Evolutionary conservation across 2,113 vertebrate genomes (phyloP), one percentile per base, ranked within the genome.

Genomic region (Brevimyrus niger): DNA sequence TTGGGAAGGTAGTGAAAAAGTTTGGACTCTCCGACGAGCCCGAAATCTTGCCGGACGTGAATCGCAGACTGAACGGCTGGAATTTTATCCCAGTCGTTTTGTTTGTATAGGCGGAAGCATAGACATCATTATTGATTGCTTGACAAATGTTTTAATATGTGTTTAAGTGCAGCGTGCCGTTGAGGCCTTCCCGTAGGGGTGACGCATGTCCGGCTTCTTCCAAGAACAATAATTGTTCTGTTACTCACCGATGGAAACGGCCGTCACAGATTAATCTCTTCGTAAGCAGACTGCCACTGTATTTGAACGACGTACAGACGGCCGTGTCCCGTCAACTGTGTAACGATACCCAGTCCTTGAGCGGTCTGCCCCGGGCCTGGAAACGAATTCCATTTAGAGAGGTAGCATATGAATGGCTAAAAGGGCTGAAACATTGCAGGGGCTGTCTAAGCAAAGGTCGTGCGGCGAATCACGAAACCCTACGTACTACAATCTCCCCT

Each of bases 141-240:
- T 35, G 35, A 80, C 31, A 38, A 19, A 80, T 80, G 31, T 84
- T 84, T 84, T 47, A 84, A 84, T 84, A 9, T 53, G 48, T 48
- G n/a, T 35, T 27, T 35, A 87, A 35, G 27, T 35, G 11, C 27
- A 35, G 50, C 13, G 4, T 87, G 47, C 48, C 2, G 48, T 84
- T 84, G 9, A 84, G 42, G 44, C 23, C 23, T 84, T 23, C 2
- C 48, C 0, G 9, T 86, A n/a, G 85, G 85, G 53, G 85, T 86
- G 47, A 27, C 19, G 38, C 31, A 48, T 50, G 11, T 47, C 44
- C n/a, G 23, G 44, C 47, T 31, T 35, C 50, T 53, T n/a, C 85
- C 50, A 51, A 87, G 85, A 53, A 38, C 85, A 53, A 48, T 87
- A 55, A 87, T 87, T 55, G n/a, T 53, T 87, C 53, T 87, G 31